phyloP scores from a whole-genome alignment of 2,113 vertebrate species.

The Acanthochromis polyacanthus region DNA sequence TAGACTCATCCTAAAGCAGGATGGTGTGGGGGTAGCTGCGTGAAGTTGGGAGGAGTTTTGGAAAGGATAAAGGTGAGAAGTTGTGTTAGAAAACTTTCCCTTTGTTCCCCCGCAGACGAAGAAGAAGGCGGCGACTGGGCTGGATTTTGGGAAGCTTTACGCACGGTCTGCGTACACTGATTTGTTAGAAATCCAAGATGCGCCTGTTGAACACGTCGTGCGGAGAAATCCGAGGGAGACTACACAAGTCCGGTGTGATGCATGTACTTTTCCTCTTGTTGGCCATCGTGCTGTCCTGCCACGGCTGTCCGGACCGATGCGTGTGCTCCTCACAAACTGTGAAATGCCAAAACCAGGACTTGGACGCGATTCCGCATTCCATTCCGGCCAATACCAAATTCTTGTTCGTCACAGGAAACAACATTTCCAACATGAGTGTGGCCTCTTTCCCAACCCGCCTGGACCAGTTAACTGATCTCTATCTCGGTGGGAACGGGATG shows the following conservation, averaged over 20 bases:
- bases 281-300: constrained; percentile 62
- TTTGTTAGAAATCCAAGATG: constrained; percentile 57
- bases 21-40: constrained; percentile 63
- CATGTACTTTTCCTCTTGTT: constrained; percentile 67
- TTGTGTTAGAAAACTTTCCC: constrained; percentile 60
- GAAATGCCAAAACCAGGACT: constrained; percentile 89
- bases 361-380: constrained; percentile 85
- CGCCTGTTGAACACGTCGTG: constrained; percentile 51
- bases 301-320: constrained; percentile 88
- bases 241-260: constrained; percentile 34
- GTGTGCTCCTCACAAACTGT: constrained; percentile 89
- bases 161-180: constrained; percentile 41
- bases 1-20: constrained; percentile 30
- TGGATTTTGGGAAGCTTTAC: constrained; percentile 46
- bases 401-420: constrained; percentile 90
- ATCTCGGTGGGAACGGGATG: constrained; percentile 89
- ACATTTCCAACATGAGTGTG: constrained; percentile 77
- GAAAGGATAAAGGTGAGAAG: constrained; percentile 42
- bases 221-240: constrained; percentile 27
- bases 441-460: constrained; percentile 86
- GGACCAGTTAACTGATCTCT: constrained; percentile 85
- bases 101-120: not conserved
- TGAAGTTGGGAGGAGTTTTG: constrained; percentile 52
- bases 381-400: constrained; percentile 86
- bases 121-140: constrained; percentile 18